phyloP scores from a whole-genome alignment of 1,140 invertebrate species.

The Formica exsecta region DNA sequence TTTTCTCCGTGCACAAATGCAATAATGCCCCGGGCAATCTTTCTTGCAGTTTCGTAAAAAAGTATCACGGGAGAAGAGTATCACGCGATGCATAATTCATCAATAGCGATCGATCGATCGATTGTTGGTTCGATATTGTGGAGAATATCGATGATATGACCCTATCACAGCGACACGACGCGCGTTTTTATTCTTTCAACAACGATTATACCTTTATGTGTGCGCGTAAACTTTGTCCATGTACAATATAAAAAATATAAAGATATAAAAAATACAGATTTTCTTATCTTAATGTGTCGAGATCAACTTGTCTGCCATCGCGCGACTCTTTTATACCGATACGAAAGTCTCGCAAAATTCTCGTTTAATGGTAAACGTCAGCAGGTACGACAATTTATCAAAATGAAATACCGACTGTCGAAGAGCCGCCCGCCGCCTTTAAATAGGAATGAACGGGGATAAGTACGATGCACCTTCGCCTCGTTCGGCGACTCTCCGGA shows the following conservation, averaged over 20 bases:
- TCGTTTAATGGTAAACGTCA: conserved; percentile 49
- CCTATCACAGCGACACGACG: neutral
- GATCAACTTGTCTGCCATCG: neutral
- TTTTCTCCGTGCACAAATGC: conserved; percentile 53
- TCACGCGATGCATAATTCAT: conserved; percentile 56
- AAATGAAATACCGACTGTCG: conserved; percentile 60
- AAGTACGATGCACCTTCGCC: conserved; percentile 63
- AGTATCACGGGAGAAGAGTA: conserved; percentile 28
- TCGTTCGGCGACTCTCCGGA: conserved; percentile 67
- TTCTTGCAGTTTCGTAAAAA: conserved; percentile 45
- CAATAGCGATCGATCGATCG: conserved; percentile 17
- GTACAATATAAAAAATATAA: conserved; percentile 3
- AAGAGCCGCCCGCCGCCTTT: conserved; percentile 38
- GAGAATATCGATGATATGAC: conserved; percentile 1
- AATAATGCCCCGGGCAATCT: conserved; percentile 51
- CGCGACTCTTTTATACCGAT: conserved; percentile 1
- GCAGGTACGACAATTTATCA: conserved; percentile 39
- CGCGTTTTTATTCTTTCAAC: neutral
- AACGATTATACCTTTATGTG: neutral
- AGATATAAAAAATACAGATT: conserved; percentile 3
- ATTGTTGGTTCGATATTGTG: conserved; percentile 11
- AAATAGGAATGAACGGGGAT: conserved; percentile 59
- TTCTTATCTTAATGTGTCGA: conserved; percentile 10
- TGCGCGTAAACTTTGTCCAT: neutral
- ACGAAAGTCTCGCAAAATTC: conserved; percentile 29